Percentiles rank a stretch among this genome's conserved stretches.
Evolutionary conservation across 53 echinoderm and acorn worm genomes (phyloP).

Genomic region (Paracentrotus lividus): DNA sequence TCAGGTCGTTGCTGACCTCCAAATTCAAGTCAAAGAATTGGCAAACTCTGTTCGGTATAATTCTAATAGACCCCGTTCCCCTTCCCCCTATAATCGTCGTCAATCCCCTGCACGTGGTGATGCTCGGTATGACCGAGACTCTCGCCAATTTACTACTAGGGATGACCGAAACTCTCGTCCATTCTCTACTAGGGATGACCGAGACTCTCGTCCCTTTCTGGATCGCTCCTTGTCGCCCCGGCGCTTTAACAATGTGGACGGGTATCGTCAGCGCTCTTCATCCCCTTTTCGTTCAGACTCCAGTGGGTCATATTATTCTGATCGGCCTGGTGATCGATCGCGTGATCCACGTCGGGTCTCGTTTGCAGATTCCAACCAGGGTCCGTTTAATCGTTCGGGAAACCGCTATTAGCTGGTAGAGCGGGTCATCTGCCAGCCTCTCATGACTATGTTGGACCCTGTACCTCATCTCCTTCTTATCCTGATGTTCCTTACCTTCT

Average conservation of each 20-base stretch:
- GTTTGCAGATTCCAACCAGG: neutral
- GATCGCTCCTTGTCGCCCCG: too few relatives aligned
- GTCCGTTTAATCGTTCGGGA: neutral
- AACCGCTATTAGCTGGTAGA: slow-evolving; percentile 33
- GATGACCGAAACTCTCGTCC: neutral
- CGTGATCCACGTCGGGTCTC: neutral
- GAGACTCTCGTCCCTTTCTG: too few relatives aligned
- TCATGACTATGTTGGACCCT: neutral
- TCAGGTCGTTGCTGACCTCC: neutral
- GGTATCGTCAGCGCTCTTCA: neutral
- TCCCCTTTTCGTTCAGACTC: neutral
- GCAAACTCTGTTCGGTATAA: too few relatives aligned
- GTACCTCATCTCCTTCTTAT: neutral
- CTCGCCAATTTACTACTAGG: neutral
- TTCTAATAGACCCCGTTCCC: neutral
- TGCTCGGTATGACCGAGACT: neutral
- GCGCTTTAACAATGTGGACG: too few relatives aligned
- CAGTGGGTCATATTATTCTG: too few relatives aligned
- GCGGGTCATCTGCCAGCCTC: slow-evolving; percentile 53
- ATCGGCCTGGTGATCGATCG: neutral
- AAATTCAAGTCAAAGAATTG: too few relatives aligned
- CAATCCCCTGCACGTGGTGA: neutral
- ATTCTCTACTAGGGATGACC: too few relatives aligned
- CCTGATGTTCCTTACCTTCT: neutral
- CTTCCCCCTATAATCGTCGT: neutral